These are phyloP conservation scores for Oopsacas minuta DNA, from an alignment of 37 sponge, comb jelly and placozoan species.

Conservation along the genomic window DNA sequence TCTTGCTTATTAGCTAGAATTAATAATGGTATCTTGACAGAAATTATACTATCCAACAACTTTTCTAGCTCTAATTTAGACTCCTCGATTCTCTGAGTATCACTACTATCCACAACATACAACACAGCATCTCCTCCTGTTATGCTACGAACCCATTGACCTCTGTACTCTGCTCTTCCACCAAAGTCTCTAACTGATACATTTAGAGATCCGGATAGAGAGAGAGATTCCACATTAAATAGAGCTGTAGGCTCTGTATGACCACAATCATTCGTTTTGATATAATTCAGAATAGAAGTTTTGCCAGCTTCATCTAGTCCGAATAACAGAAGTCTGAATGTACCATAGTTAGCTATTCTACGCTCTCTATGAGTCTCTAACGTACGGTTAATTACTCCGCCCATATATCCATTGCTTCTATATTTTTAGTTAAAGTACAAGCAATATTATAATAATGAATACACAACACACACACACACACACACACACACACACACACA, in stretches of 20 bases:
- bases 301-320: neutral
- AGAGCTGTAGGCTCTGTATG: neutral
- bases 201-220: neutral
- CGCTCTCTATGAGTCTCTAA: neutral
- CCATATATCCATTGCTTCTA: no score
- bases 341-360: neutral
- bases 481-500: no score
- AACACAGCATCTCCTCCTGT: neutral
- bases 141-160: neutral
- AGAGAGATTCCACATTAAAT: neutral
- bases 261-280: neutral
- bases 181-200: neutral
- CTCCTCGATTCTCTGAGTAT: neutral
- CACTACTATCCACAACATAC: neutral
- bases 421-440: neutral
- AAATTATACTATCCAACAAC: neutral
- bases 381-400: neutral
- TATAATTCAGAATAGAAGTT: slow-evolving; percentile 2
- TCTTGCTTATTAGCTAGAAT: slow-evolving; percentile 12
- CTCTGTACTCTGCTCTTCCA: neutral
- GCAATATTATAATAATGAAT: no score
- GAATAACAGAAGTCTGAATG: neutral
- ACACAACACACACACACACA: no score
- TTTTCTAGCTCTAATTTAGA: neutral
- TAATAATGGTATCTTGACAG: neutral